phyloP scores from a whole-genome alignment of 2,888 invertebrate genomes.

The Pterobdella sp. region DNA sequence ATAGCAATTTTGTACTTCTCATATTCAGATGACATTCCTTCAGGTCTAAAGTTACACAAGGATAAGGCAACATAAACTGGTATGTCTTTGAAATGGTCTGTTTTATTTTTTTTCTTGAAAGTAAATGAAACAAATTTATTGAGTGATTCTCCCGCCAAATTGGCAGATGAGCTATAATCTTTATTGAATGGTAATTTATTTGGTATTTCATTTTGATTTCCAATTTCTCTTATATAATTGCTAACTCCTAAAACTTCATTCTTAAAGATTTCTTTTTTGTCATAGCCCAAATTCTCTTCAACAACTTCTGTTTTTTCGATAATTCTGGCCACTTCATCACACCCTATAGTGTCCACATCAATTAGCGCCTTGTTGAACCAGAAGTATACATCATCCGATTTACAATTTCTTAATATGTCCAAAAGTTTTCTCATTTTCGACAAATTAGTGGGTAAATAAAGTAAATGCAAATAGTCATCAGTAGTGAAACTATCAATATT shows the following conservation, averaged over 20 bases:
- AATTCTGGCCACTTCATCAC: constrained; percentile 5
- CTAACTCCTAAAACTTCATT: background rate
- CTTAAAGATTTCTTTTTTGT: background rate
- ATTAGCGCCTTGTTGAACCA: constrained; percentile 1
- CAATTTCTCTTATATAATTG: background rate
- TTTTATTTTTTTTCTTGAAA: background rate
- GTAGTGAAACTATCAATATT: no score
- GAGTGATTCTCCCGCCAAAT: background rate
- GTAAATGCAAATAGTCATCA: no score
- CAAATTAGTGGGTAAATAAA: no score
- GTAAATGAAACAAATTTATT: background rate
- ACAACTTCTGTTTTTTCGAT: background rate
- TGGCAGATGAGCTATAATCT: background rate
- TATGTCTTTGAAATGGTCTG: background rate
- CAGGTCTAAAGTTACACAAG: background rate
- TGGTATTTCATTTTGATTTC: background rate
- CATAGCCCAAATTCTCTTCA: background rate
- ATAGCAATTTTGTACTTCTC: background rate
- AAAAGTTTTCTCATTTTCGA: background rate
- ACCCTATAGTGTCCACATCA: constrained; percentile 1
- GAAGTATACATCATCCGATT: background rate
- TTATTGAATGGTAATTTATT: background rate
- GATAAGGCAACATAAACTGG: background rate
- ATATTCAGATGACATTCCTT: background rate
- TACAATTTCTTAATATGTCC: background rate